phyloP scores from a whole-genome alignment of 2,888 invertebrate genomes.

The Drosophila suboccidentalis region DNA sequence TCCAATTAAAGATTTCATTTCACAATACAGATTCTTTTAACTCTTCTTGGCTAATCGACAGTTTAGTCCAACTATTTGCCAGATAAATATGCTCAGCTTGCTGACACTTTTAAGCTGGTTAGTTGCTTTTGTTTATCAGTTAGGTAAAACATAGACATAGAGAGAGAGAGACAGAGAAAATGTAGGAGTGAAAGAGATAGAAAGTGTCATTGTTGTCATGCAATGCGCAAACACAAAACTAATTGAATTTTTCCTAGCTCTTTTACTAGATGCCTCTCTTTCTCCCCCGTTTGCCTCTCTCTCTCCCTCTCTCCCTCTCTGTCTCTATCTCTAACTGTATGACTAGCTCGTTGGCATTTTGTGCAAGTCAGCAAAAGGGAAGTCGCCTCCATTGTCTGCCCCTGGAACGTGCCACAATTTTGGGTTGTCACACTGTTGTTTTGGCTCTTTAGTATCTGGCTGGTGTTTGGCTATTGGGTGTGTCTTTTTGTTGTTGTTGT shows the following conservation, averaged over 20 bases:
- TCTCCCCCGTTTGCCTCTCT: neutral
- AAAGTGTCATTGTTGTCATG: constrained; percentile 70
- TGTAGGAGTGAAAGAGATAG: neutral
- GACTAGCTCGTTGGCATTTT: constrained; percentile 54
- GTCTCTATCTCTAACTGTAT: neutral
- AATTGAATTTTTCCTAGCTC: constrained; percentile 73
- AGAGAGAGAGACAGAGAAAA: neutral
- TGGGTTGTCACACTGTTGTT: constrained; percentile 56
- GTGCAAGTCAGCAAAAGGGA: constrained; percentile 70
- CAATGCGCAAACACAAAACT: constrained; percentile 81
- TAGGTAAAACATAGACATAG: neutral
- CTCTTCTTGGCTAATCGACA: constrained; percentile 31
- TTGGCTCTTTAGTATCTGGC: constrained; percentile 6
- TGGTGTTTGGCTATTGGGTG: constrained; percentile 23
- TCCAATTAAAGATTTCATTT: constrained; percentile 4
- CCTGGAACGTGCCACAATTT: constrained; percentile 75
- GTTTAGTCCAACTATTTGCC: constrained; percentile 14
- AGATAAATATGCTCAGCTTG: constrained; percentile 6
- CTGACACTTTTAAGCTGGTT: constrained; percentile 34
- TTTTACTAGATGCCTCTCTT: constrained; percentile 5
- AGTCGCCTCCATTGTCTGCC: constrained; percentile 59
- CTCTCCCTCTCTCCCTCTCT: neutral
- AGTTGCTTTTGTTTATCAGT: constrained; percentile 30
- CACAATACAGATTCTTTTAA: neutral
- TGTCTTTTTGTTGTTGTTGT: constrained; percentile 24